Evolutionary conservation across 2,113 vertebrate genomes (phyloP), one percentile per base, ranked within the genome.

Genomic region (Forbesichthys papilliferus): DNA sequence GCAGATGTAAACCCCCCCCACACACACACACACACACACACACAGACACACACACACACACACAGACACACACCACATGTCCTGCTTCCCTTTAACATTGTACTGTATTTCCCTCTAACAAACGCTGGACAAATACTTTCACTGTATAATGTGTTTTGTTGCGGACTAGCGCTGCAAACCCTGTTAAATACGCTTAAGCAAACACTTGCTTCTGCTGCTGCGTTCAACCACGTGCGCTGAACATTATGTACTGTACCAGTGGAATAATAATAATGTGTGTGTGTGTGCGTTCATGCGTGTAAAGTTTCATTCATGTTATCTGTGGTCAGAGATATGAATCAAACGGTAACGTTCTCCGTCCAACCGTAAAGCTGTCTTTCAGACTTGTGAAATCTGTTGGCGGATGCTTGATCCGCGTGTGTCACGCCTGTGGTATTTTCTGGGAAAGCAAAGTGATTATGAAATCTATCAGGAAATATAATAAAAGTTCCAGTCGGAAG

Each of bases 121-220:
- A 61, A 56, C 49, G 72, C 59, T 64, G 59, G 74, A 69, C 16
- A 57, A 63, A 67, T 42, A 27, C 27, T 27, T 27, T 27, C 27
- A 27, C 27, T 27, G 27, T 42, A 42, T 0, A 42, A 5, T 0
- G 36, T 42, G 36, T 55, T 33, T 73, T 68, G 62, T 71, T 55
- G 65, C 59, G 56, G 61, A 61, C 75, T 71, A 68, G 73, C 71
- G 81, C 34, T 61, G 16, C 53, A 71, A 70, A 74, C 62, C 77
- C 57, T 71, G 65, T 83, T 82, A 79, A 58, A 84, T 84, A 71
- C 78, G 72, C 67, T 66, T 42, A 42, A 42, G 7, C 36, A 42
- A 42, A 42, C 36, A 42, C 36, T 42, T 27, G 2, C 27, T 42
- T 42, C 36, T 6, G 5, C 36, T 8, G 27, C 27, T 27, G 27